Evolutionary conservation across 2,888 invertebrate genomes (phyloP).

Genomic region (Coremacera marginata): DNA sequence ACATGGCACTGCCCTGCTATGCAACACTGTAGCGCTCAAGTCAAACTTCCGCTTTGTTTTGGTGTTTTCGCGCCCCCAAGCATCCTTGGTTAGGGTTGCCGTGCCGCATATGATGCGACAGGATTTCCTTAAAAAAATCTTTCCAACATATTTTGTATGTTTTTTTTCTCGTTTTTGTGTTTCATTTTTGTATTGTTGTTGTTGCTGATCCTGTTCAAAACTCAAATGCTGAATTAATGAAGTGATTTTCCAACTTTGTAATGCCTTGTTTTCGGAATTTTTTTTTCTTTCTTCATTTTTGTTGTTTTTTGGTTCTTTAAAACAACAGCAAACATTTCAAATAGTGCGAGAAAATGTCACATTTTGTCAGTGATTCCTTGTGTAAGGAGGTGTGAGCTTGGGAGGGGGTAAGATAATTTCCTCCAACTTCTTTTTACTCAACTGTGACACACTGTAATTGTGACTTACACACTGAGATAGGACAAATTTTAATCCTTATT

Average conservation of each 20-base stretch:
- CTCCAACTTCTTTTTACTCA: not conserved
- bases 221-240: slow-evolving; percentile 67
- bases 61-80: slow-evolving; percentile 18
- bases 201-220: slow-evolving; percentile 47
- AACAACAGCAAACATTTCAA: not conserved
- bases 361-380: slow-evolving; percentile 35
- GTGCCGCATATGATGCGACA: slow-evolving; percentile 44
- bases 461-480: not conserved
- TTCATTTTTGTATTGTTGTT: slow-evolving; percentile 24
- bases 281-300: slow-evolving; percentile 33
- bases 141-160: not conserved
- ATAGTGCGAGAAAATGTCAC: slow-evolving; percentile 56
- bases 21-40: slow-evolving; percentile 20
- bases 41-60: slow-evolving; percentile 31
- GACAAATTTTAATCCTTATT: not conserved
- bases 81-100: not conserved
- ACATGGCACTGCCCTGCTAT: not conserved
- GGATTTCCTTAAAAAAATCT: slow-evolving; percentile 37
- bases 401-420: too few relatives aligned
- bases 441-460: not conserved
- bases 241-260: slow-evolving; percentile 62
- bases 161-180: not conserved
- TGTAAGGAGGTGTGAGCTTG: not conserved
- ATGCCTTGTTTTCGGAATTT: slow-evolving; percentile 38
- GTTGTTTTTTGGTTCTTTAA: slow-evolving; percentile 20